Conservation (phyloP, 1,140 invertebrate genomes). For the Gonioctena quinquepunctata region DNA sequence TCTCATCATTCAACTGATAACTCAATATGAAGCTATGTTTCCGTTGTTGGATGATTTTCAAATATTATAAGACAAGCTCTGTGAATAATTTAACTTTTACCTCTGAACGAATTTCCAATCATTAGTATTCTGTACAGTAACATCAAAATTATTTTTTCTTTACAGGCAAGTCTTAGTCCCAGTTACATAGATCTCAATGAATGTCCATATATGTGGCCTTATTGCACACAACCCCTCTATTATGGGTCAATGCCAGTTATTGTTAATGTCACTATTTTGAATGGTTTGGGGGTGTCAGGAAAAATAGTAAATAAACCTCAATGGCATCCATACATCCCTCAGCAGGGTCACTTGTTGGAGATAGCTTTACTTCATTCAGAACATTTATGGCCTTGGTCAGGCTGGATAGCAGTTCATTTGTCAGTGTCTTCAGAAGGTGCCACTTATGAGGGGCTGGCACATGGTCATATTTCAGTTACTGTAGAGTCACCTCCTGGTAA, state of each 20-base stretch:
- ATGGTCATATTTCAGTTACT: constrained; percentile 83
- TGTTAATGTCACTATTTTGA: constrained; percentile 89
- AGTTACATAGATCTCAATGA: constrained; percentile 92
- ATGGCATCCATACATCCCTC: constrained; percentile 91
- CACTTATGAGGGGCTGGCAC: constrained; percentile 70
- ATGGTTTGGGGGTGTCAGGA: constrained; percentile 87
- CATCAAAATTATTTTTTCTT: not conserved
- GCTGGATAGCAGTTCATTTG: constrained; percentile 85
- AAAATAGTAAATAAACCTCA: constrained; percentile 70
- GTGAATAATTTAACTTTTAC: too few species aligned
- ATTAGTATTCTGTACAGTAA: too few species aligned
- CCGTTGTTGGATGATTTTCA: too few species aligned
- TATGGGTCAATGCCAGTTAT: constrained; percentile 84
- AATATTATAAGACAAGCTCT: too few species aligned
- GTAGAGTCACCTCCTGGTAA: constrained; percentile 80
- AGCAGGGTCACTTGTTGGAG: constrained; percentile 75
- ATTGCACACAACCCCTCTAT: constrained; percentile 94
- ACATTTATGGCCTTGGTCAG: constrained; percentile 95
- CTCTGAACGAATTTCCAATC: too few species aligned
- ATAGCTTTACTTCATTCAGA: constrained; percentile 79
- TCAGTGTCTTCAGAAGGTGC: constrained; percentile 68
- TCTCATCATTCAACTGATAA: too few species aligned
- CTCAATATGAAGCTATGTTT: too few species aligned
- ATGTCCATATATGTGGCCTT: constrained; percentile 97
- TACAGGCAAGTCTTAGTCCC: constrained; percentile 60